These are phyloP conservation scores for Labrus mixtus DNA, from an alignment of 2,113 vertebrate genomes.

Conservation along the genomic window DNA sequence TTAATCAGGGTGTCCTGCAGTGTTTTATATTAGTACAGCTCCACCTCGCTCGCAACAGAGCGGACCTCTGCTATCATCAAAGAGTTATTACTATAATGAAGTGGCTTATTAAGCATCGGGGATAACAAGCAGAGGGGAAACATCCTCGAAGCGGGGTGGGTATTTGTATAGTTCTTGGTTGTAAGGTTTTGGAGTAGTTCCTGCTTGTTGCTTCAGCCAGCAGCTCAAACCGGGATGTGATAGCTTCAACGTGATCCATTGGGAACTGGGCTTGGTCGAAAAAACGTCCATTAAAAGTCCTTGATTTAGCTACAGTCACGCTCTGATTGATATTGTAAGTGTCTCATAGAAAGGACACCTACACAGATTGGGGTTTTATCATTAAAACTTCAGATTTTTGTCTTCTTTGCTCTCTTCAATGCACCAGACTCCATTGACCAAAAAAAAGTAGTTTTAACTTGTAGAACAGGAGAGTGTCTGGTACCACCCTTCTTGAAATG, in stretches of 20 bases:
- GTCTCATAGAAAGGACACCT: too few species aligned
- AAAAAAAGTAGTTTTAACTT: too few species aligned
- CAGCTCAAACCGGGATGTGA: neutral
- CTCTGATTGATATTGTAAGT: too few species aligned
- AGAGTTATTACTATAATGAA: conserved; percentile 22
- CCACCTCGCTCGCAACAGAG: neutral
- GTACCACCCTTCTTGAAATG: too few species aligned
- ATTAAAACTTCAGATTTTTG: too few species aligned
- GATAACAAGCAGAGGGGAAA: conserved; percentile 8
- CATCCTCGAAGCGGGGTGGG: conserved; percentile 13
- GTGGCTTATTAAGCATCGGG: conserved; percentile 19
- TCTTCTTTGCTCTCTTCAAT: too few species aligned
- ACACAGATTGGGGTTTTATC: too few species aligned
- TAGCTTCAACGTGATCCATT: neutral
- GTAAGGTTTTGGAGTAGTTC: neutral
- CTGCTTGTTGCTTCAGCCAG: too few species aligned
- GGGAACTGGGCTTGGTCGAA: neutral
- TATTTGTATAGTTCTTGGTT: neutral
- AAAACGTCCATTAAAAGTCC: neutral
- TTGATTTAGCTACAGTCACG: too few species aligned
- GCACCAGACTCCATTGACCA: too few species aligned
- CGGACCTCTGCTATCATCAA: conserved; percentile 5
- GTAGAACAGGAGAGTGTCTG: too few species aligned
- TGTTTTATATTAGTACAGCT: neutral
- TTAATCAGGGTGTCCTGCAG: neutral